phyloP scores from a whole-genome alignment of 2,888 invertebrate species.

The Tortrix viridana region DNA sequence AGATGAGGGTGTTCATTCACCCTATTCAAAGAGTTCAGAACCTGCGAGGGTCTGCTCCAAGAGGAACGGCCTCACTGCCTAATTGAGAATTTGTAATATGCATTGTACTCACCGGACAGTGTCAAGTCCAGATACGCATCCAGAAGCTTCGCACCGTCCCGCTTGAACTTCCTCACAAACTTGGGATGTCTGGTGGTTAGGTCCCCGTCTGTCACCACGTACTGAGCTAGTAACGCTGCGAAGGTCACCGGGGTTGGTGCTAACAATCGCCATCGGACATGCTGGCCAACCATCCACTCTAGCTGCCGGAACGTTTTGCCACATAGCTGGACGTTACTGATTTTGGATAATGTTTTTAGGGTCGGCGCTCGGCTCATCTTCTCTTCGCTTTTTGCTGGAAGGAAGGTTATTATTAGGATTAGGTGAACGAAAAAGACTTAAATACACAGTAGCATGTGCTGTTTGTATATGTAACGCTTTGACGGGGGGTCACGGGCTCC shows the following conservation, averaged over 20 bases:
- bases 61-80: no score
- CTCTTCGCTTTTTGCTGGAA: conserved; percentile 75
- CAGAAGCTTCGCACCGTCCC: conserved; percentile 68
- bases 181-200: conserved; percentile 70
- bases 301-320: conserved; percentile 74
- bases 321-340: conserved; percentile 68
- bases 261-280: conserved; percentile 71
- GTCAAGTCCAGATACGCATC: conserved; percentile 74
- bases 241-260: conserved; percentile 74
- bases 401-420: conserved; percentile 3
- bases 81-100: neutral
- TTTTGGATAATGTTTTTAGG: conserved; percentile 64
- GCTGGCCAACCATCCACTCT: conserved; percentile 80
- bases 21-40: no score
- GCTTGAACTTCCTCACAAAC: conserved; percentile 67
- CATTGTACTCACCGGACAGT: conserved; percentile 66
- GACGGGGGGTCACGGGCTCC: no score
- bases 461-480: no score
- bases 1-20: no score
- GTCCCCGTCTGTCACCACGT: conserved; percentile 70
- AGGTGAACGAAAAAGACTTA: neutral
- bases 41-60: no score
- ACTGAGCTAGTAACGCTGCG: conserved; percentile 68
- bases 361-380: conserved; percentile 72
- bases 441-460: no score